phyloP scores from a whole-genome alignment of 2,888 invertebrate genomes.

The Thysanoteuthis rhombus region DNA sequence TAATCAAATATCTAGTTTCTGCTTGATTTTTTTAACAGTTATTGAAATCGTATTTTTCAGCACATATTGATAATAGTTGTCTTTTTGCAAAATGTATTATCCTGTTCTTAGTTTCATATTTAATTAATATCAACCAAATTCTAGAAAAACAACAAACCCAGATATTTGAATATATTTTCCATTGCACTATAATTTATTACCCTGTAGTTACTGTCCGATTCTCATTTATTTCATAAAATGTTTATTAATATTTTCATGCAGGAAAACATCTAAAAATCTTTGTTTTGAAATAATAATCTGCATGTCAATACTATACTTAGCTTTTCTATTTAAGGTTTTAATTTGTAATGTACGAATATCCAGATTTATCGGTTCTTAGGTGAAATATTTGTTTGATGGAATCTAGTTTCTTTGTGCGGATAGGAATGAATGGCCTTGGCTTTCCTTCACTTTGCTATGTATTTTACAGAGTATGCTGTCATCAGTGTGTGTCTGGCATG shows the following conservation, averaged over 20 bases:
- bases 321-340: neutral
- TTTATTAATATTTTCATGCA: neutral
- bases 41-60: neutral
- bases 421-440: neutral
- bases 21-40: neutral
- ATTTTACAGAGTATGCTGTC: slow-evolving; percentile 26
- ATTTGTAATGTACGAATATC: neutral
- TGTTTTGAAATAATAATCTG: neutral
- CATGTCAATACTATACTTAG: neutral
- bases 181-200: neutral
- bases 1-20: neutral
- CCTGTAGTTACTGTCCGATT: neutral
- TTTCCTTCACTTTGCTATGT: slow-evolving; percentile 22
- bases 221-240: neutral
- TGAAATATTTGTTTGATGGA: slow-evolving; percentile 12
- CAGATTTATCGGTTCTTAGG: neutral
- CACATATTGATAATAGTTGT: too few species aligned
- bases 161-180: neutral
- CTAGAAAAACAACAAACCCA: too few species aligned
- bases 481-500: slow-evolving; percentile 29
- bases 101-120: neutral
- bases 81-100: neutral
- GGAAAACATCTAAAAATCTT: neutral
- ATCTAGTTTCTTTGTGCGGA: neutral
- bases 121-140: too few species aligned